Percentiles rank a stretch among this genome's conserved stretches.
phyloP scores from a whole-genome alignment of 2,888 invertebrate genomes.

The Podabrus alpinus region DNA sequence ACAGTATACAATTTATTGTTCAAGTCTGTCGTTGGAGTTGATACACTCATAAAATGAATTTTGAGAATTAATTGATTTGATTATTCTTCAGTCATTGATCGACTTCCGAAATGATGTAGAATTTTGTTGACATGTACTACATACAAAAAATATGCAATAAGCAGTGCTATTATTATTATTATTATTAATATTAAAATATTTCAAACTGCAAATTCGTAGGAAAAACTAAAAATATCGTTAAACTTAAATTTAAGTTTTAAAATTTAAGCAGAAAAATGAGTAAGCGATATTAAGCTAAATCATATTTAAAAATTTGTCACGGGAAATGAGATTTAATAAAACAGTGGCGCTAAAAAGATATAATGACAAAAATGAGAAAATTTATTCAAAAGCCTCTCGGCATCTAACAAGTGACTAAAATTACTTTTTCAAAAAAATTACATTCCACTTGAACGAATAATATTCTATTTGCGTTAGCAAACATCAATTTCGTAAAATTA shows the following conservation, averaged over 20 bases:
- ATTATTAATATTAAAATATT: neutral
- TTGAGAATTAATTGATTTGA: no score
- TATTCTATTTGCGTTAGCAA: neutral
- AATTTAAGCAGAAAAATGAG: neutral
- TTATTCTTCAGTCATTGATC: no score
- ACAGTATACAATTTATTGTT: no score
- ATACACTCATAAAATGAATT: no score
- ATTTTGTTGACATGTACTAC: no score
- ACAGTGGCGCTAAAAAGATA: neutral
- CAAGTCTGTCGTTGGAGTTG: no score
- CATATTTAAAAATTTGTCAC: neutral
- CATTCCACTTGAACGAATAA: neutral
- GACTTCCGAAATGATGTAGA: no score
- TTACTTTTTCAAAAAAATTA: neutral
- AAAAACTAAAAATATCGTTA: neutral
- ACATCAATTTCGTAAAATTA: neutral
- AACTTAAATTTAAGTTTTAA: neutral
- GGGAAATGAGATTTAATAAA: neutral
- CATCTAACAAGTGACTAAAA: neutral
- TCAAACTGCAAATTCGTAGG: neutral
- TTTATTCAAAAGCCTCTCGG: conserved; percentile 2
- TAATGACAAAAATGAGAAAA: neutral
- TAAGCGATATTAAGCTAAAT: neutral
- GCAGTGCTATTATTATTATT: no score
- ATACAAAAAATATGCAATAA: no score